Evolutionary conservation across 2,113 vertebrate genomes (phyloP).

Genomic region (Etia nguti): DNA sequence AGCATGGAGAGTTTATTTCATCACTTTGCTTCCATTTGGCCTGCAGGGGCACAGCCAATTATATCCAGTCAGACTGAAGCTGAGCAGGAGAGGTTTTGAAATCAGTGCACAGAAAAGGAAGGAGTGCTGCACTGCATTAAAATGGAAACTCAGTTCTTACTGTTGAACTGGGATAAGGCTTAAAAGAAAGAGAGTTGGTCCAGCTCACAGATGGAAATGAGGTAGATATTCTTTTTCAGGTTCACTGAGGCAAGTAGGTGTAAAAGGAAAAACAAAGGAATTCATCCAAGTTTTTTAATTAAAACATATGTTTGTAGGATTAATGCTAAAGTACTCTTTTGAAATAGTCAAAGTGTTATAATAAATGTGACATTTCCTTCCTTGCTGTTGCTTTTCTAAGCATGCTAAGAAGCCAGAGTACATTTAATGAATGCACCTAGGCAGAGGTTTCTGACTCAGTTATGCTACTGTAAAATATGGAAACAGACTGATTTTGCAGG

Average conservation of each 20-base stretch:
- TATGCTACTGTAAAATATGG: background rate
- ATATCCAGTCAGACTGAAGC: conserved; percentile 41
- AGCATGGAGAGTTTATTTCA: conserved; percentile 14
- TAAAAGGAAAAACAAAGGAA: background rate
- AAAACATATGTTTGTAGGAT: background rate
- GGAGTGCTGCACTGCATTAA: background rate
- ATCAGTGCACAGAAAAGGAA: conserved; percentile 2
- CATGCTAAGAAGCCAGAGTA: background rate
- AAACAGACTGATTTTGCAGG: background rate
- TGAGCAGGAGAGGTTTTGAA: conserved; percentile 31
- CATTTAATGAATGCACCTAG: background rate
- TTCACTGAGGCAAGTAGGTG: background rate
- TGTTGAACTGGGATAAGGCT: background rate
- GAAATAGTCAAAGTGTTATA: background rate
- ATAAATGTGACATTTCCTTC: background rate
- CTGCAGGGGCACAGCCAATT: conserved; percentile 55
- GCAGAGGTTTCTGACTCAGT: background rate
- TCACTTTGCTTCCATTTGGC: conserved; percentile 27
- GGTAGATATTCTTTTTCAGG: background rate
- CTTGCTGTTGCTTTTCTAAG: background rate
- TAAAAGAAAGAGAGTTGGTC: background rate
- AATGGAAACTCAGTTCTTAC: background rate
- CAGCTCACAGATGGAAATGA: background rate
- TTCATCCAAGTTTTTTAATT: background rate
- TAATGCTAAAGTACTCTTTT: background rate